Evolutionary conservation across 1,140 invertebrate genomes (phyloP).

Genomic region (Battus philenor): DNA sequence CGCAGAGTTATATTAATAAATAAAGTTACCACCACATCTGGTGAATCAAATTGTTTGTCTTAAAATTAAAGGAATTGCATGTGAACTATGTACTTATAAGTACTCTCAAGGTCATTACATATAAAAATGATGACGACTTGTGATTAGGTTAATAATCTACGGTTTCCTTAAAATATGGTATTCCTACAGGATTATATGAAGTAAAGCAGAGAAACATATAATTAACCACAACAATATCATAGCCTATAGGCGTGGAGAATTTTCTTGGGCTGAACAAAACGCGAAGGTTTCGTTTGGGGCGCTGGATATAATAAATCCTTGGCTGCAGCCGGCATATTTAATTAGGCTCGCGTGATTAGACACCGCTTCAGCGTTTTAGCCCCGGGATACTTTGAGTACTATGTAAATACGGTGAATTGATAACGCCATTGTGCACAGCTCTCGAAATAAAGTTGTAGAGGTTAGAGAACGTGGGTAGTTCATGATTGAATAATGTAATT

Average conservation of each 20-base stretch:
- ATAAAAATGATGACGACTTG: too few species aligned
- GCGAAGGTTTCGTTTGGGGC: neutral
- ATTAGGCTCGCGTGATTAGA: constrained; percentile 14
- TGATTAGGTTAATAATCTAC: too few species aligned
- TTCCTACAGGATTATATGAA: too few species aligned
- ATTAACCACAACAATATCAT: neutral
- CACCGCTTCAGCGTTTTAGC: neutral
- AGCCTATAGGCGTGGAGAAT: neutral
- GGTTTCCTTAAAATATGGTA: too few species aligned
- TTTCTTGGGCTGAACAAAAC: neutral
- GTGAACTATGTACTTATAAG: too few species aligned
- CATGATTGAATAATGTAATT: too few species aligned
- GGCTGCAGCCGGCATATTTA: constrained; percentile 1
- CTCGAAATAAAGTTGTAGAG: neutral
- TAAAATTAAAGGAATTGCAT: too few species aligned
- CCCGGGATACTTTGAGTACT: constrained; percentile 9
- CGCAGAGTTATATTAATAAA: too few species aligned
- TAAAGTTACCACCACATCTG: too few species aligned
- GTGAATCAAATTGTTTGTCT: too few species aligned
- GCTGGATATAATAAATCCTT: constrained; percentile 3
- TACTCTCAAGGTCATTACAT: too few species aligned
- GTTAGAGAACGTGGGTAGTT: too few species aligned
- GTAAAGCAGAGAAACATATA: neutral
- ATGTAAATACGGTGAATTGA: constrained; percentile 6
- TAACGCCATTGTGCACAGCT: constrained; percentile 5